Evolutionary conservation across 1,140 invertebrate genomes (phyloP).

Genomic region (Pogonomyrmex barbatus): DNA sequence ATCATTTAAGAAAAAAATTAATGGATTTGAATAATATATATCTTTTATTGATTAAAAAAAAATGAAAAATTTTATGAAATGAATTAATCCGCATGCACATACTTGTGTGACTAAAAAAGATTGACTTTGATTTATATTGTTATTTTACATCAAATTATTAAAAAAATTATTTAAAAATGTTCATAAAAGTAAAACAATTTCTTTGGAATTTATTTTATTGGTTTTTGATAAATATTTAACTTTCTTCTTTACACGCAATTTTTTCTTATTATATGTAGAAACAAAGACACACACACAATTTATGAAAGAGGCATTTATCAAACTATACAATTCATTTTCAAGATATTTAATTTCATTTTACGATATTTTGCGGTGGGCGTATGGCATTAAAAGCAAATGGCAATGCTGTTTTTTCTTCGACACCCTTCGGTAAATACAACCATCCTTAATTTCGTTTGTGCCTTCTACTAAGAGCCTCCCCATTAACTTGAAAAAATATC

Average conservation of each 20-base stretch:
- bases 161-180: background rate
- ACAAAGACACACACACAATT: background rate
- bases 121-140: background rate
- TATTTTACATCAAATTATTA: slow-evolving; percentile 2
- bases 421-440: slow-evolving; percentile 56
- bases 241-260: background rate
- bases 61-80: background rate
- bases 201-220: background rate
- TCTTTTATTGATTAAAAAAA: background rate
- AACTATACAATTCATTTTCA: background rate
- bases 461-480: slow-evolving; percentile 33
- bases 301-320: background rate
- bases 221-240: background rate
- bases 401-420: slow-evolving; percentile 38
- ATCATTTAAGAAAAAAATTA: background rate
- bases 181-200: background rate
- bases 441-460: slow-evolving; percentile 64
- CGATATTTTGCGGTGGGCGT: background rate
- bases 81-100: background rate
- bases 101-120: background rate
- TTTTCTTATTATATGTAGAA: background rate
- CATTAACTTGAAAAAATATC: slow-evolving; percentile 71
- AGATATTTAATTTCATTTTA: slow-evolving; percentile 44
- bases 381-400: slow-evolving; percentile 35
- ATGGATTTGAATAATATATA: background rate